phyloP scores from a whole-genome alignment of 1,140 invertebrate genomes.

The Brachionus calyciflorus region DNA sequence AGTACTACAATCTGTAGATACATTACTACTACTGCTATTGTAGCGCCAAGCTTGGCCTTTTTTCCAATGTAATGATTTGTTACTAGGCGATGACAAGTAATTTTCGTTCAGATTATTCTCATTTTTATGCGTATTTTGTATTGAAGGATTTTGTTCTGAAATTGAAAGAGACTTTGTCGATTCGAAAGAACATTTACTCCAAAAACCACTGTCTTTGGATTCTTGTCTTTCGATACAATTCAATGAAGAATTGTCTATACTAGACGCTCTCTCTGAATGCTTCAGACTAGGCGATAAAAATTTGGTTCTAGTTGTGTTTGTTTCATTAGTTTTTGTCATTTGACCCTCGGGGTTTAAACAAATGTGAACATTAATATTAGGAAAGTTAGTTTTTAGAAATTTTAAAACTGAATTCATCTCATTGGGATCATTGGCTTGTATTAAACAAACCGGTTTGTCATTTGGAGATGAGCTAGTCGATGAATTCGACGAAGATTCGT shows the following conservation, averaged over 20 bases:
- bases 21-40: conserved; percentile 30
- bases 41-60: conserved; percentile 39
- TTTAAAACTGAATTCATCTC: conserved; percentile 15
- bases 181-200: conserved; percentile 32
- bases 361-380: neutral
- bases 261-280: conserved; percentile 4
- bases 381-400: neutral
- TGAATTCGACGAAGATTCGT: neutral
- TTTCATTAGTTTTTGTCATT: neutral
- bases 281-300: neutral
- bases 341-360: neutral
- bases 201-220: conserved; percentile 40
- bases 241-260: conserved; percentile 2
- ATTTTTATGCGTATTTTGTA: neutral
- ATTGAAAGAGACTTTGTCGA: conserved; percentile 2
- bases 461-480: neutral
- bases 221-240: conserved; percentile 35
- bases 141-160: neutral
- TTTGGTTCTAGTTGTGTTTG: neutral
- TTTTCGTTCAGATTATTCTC: neutral
- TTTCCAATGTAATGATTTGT: neutral
- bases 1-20: conserved; percentile 12
- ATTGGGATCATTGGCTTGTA: neutral
- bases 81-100: neutral
- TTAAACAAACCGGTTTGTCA: neutral